Percentiles rank a stretch among this genome's conserved stretches.
These are phyloP conservation scores for Phyllotreta striolata DNA, from an alignment of 2,888 invertebrate genomes.

Conservation along the genomic window DNA sequence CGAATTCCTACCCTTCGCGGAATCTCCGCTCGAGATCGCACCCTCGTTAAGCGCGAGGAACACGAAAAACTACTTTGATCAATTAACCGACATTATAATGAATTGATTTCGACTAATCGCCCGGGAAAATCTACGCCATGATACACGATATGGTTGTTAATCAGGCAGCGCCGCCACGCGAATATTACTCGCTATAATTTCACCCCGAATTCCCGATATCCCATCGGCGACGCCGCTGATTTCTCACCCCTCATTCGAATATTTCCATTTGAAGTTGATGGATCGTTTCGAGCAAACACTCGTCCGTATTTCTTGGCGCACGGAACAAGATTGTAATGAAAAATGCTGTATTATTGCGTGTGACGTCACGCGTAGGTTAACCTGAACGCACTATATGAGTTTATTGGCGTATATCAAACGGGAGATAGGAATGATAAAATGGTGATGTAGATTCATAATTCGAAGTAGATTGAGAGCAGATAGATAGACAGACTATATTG, in stretches of 20 bases:
- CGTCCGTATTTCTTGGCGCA: conserved; percentile 19
- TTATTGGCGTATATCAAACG: too few species aligned
- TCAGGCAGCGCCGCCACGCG: conserved; percentile 31
- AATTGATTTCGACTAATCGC: conserved; percentile 52
- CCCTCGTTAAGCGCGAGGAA: conserved; percentile 45
- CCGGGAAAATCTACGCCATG: conserved; percentile 43
- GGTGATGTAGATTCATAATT: too few species aligned
- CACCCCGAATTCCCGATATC: not conserved
- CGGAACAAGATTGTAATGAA: too few species aligned
- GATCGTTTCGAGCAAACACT: conserved; percentile 40
- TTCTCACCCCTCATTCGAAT: conserved; percentile 29
- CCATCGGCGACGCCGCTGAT: conserved; percentile 17
- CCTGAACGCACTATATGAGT: too few species aligned
- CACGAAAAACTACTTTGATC: conserved; percentile 55
- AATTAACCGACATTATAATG: conserved; percentile 53
- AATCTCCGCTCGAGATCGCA: conserved; percentile 37
- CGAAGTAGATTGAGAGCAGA: too few species aligned
- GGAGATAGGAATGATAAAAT: too few species aligned
- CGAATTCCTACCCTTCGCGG: conserved; percentile 24
- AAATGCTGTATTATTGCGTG: too few species aligned
- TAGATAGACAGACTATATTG: too few species aligned
- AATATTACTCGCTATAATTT: not conserved
- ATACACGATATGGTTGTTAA: conserved; percentile 52
- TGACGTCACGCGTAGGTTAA: too few species aligned
- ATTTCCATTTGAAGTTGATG: conserved; percentile 45